Percentiles rank a stretch among this genome's conserved stretches.
These are phyloP conservation scores for Nerophis ophidion DNA, from an alignment of 2,113 vertebrate species.

Conservation along the genomic window DNA sequence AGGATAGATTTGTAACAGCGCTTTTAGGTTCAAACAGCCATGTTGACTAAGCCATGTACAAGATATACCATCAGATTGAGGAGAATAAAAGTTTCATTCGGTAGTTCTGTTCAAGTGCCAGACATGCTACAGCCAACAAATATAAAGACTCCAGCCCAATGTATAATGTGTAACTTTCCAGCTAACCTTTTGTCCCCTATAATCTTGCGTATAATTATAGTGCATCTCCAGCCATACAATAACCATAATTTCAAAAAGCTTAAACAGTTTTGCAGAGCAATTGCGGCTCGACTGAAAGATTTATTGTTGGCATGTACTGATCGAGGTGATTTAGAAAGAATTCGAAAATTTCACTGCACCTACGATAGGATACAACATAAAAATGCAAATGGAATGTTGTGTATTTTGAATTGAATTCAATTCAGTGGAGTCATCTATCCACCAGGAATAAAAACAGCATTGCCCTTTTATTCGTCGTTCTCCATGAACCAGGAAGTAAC, in stretches of 20 bases:
- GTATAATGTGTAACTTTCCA: not conserved
- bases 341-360: too few relatives aligned
- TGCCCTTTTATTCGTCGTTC: too few relatives aligned
- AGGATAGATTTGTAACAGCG: not conserved
- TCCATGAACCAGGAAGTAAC: too few relatives aligned
- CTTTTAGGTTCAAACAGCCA: too few relatives aligned
- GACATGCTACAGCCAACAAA: not conserved
- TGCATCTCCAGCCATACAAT: not conserved
- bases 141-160: not conserved
- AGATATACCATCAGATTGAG: not conserved
- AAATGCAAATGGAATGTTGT: too few relatives aligned
- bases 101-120: not conserved
- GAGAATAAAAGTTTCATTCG: not conserved
- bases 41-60: not conserved
- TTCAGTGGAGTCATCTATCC: too few relatives aligned
- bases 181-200: constrained; percentile 5
- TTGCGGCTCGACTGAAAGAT: not conserved
- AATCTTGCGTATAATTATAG: constrained; percentile 5
- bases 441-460: too few relatives aligned
- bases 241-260: not conserved
- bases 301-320: not conserved
- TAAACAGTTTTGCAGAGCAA: not conserved
- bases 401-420: too few relatives aligned
- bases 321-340: not conserved
- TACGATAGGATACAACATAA: too few relatives aligned